These are phyloP conservation scores for Danio tinwini DNA, from an alignment of 2,797 vertebrate genomes.

Conservation along the genomic window DNA sequence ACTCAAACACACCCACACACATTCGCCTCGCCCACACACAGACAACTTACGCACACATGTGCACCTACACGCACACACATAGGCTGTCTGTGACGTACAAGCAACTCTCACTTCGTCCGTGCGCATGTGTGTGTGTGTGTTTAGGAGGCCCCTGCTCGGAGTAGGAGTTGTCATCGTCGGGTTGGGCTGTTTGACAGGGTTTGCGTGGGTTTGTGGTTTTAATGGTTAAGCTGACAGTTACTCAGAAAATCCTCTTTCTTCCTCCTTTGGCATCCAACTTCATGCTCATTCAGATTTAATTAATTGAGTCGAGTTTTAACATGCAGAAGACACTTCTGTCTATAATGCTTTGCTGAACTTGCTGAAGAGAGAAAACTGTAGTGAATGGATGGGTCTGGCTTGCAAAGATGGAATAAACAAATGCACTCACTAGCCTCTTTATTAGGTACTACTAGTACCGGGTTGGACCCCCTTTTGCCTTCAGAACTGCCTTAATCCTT, in stretches of 20 bases:
- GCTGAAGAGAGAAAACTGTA: not conserved
- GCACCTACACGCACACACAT: slow-evolving; percentile 26
- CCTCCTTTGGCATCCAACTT: slow-evolving; percentile 24
- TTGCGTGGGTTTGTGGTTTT: slow-evolving; percentile 80
- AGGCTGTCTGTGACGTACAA: slow-evolving; percentile 16
- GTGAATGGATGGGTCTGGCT: not conserved
- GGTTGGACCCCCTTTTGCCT: too few species aligned
- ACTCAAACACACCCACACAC: slow-evolving; percentile 42
- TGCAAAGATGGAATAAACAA: not conserved
- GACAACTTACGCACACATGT: slow-evolving; percentile 8
- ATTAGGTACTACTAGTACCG: too few species aligned
- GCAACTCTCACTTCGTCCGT: slow-evolving; percentile 26
- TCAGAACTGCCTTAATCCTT: too few species aligned
- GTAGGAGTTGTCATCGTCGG: slow-evolving; percentile 74
- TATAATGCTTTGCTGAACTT: not conserved
- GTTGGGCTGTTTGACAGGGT: slow-evolving; percentile 77
- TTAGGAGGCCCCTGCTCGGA: slow-evolving; percentile 54
- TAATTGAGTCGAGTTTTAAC: slow-evolving; percentile 1
- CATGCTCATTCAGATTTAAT: slow-evolving; percentile 16
- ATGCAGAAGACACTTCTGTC: not conserved
- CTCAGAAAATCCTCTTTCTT: slow-evolving; percentile 43
- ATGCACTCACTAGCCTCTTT: not conserved
- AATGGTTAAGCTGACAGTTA: slow-evolving; percentile 65
- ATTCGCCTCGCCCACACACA: slow-evolving; percentile 22
- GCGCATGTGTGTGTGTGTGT: slow-evolving; percentile 56